Base-by-base conservation (phyloP, 2,888 invertebrate species). In the Dastarcus helophoroides region DNA sequence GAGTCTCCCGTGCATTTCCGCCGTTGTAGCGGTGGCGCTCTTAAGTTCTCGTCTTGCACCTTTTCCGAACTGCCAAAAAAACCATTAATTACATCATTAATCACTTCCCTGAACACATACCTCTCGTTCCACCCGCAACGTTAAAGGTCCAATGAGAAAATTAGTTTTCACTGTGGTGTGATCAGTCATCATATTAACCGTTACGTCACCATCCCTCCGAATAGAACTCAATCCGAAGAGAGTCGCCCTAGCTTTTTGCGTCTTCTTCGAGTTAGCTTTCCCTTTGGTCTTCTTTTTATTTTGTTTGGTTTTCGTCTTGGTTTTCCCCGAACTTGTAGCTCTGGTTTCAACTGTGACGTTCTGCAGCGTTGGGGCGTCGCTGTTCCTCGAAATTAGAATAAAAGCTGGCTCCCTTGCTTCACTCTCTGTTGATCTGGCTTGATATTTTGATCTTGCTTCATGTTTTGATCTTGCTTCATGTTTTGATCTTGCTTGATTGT, bases 11-110 rank as follows among this genome's bases (percentile, higher is more conserved):
- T 73, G 69, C 84, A 88, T 85, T 63, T 86, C 85, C 2, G 82
- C 83, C 1, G 86, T 88, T 3, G 84, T 84, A 0, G 86, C 86
- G 1, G 85, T 86, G 2, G 88, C 88, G 43, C 83, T 85, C 56
- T 85, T 78, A 36, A 86, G 62, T 60, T 83, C 83, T 47, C 83
- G 76, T 49, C 83, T 80, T 19, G 76, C 78, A 22, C 82, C 82
- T 37, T 79, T 73, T 23, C 81, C 82, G 46, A 84, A 77, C 72
- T 77, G 47, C 15, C 59, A 54, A 29, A 19, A 8, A 19, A 19
- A 19, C 8, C 5, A n/a, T 7, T 19, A 7, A 19, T 19, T 19
- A n/a, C 19, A n/a, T 19, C 8, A n/a, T 19, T 19, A n/a, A n/a
- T n/a, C n/a, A n/a, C n/a, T n/a, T n/a, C n/a, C n/a, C n/a, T n/a